Base-by-base conservation (phyloP, 2,797 vertebrate genomes). In the Periophthalmus magnuspinnatus region DNA sequence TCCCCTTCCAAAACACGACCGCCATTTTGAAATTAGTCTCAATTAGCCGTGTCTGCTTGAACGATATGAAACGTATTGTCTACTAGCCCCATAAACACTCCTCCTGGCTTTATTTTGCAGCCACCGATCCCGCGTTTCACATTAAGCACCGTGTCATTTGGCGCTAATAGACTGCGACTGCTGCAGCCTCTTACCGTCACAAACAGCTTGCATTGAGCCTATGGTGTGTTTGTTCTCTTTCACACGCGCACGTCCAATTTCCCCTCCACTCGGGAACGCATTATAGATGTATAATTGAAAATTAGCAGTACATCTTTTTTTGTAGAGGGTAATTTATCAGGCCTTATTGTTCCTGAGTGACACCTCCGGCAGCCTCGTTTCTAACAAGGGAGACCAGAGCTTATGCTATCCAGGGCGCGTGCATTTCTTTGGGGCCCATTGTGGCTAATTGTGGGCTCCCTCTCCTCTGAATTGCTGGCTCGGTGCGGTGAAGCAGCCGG, bases 261-360 rank as follows among this genome's bases (percentile, higher is more conserved):
- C 94, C 94, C 77, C 95, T 95, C 93, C 96, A 96, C 96, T 97
- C 93, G 94, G 94, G 93, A 94, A 95, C 94, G 95, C 95, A 97
- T 97, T 97, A 96, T 96, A 95, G 96, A 94, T 95, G 95, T 98
- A 63, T 63, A 99, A 99, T 99, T 99, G 97, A 99, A 99, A 99
- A 99, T 98, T 98, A 98, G 96, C 94, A 93, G 95, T 95, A 96
- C 95, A 97, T 97, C 94, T 96, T 83, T 81, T 77, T 76, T 38
- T n/a, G 33, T 33, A 48, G 90, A 93, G 95, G 95, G 94, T 98
- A 98, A 99, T 99, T 98, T 97, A 97, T 98, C 95, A 97, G 89
- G 86, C 93, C 80, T 94, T 94, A 98, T 99, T 99, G 97, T 99
- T 97, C 94, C 88, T 82, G 89, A 69, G 90, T 97, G 97, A 97